Conservation (phyloP, 1,140 invertebrate species). For the Zaprionus nigranus region DNA sequence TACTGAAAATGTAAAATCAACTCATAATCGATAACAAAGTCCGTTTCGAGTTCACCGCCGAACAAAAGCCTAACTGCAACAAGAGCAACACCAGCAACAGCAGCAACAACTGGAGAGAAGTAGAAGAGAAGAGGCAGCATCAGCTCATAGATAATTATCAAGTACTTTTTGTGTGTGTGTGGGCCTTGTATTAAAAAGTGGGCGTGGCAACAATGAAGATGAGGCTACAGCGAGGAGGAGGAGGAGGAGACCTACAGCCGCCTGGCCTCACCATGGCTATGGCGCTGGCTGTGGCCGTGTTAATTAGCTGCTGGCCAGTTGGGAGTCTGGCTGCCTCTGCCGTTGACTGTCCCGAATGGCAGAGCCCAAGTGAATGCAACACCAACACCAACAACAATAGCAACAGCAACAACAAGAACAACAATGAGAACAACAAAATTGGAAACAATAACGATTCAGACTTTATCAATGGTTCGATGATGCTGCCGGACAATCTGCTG, state of each 20-base stretch:
- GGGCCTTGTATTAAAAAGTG: conserved; percentile 23
- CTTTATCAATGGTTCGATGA: conserved; percentile 39
- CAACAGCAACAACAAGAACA: not conserved
- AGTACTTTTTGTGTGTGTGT: conserved; percentile 9
- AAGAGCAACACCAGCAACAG: conserved; percentile 3
- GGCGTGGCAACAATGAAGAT: conserved; percentile 27
- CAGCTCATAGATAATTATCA: conserved; percentile 30
- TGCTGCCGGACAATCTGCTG: conserved; percentile 57
- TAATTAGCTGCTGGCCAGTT: conserved; percentile 42
- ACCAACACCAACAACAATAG: not conserved
- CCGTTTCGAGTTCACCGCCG: not conserved
- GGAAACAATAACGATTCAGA: conserved; percentile 18
- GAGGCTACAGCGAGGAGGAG: not conserved
- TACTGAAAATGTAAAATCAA: conserved; percentile 31
- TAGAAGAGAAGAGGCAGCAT: too few relatives aligned
- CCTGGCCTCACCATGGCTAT: conserved; percentile 5
- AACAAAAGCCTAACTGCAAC: conserved; percentile 24
- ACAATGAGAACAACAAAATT: conserved; percentile 6
- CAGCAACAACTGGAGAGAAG: not conserved
- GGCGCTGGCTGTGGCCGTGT: conserved; percentile 8
- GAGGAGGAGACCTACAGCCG: not conserved
- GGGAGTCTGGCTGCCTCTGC: conserved; percentile 17
- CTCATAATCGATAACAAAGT: conserved; percentile 3
- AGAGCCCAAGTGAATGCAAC: conserved; percentile 45
- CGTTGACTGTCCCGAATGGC: conserved; percentile 45